Evolutionary conservation across 2,888 invertebrate species (phyloP), one percentile per base, ranked within the genome.

Genomic region (Drosophila antonietae): DNA sequence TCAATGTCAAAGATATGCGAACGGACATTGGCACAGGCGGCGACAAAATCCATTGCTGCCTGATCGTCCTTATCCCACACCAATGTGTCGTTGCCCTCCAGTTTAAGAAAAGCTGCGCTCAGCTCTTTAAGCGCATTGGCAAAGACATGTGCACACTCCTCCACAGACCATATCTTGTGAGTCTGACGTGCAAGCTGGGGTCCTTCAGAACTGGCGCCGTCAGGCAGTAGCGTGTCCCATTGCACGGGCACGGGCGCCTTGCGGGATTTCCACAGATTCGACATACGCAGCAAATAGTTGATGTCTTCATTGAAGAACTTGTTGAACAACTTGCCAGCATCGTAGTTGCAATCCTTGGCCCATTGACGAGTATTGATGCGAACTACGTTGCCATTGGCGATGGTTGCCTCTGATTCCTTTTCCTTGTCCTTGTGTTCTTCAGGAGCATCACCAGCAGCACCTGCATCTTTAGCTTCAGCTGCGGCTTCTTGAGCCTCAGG

Each of bases 51-150:
- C 97, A 99, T 97, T 0, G 97, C 96, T 68, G 95, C 93, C 88
- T 96, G 96, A 90, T 99, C 98, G 92, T 99, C 99, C 93, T 99
- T 99, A 92, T 99, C 99, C 99, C 99, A 99, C 61, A 97, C 95
- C 10, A 99, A 94, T 0, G 86, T 80, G 14, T 91, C 90, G 20
- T 77, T 77, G 2, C 92, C 94, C 1, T 94, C 92, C 39, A 95
- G 93, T 18, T 94, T 93, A 52, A 93, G 92, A 61, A 96, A 93
- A 3, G 94, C 94, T 51, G 93, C 92, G 89, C 95, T 95, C 51
- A 98, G 93, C 0, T 93, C 93, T 10, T 93, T 93, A 47, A 97
- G 93, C 75, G 96, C 95, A 0, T 95, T 93, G 0, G 95, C 94
- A 92, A 98, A 97, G 0, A 97, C 94, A 89, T 94, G 93, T 12